Percentiles rank a stretch among this genome's conserved stretches.
Evolutionary conservation across 2,888 invertebrate genomes (phyloP).

Genomic region (Pyrrhia umbra): DNA sequence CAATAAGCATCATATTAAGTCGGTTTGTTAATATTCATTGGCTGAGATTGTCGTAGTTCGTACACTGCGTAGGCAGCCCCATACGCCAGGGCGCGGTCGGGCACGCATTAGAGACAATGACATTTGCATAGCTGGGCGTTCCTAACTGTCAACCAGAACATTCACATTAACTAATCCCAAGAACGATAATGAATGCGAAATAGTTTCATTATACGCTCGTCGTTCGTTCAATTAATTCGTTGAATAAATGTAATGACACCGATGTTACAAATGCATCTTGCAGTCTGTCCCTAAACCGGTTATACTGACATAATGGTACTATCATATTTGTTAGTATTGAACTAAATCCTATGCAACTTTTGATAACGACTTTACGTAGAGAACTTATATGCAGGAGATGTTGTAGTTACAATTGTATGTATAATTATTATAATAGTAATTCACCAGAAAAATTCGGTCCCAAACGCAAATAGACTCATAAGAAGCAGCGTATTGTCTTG

Average conservation of each 20-base stretch:
- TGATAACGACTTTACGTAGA: too few species aligned
- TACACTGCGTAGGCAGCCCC: slow-evolving; percentile 80
- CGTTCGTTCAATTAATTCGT: slow-evolving; percentile 69
- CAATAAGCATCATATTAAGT: slow-evolving; percentile 76
- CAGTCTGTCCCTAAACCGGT: slow-evolving; percentile 21
- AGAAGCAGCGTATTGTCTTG: too few species aligned
- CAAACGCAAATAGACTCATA: too few species aligned
- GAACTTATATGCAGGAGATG: too few species aligned
- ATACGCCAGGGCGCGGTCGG: slow-evolving; percentile 79
- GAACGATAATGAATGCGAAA: slow-evolving; percentile 80
- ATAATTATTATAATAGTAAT: too few species aligned
- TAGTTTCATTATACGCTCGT: slow-evolving; percentile 76
- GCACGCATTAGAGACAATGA: slow-evolving; percentile 88
- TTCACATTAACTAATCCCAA: slow-evolving; percentile 86
- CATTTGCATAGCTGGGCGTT: slow-evolving; percentile 88
- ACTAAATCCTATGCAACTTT: too few species aligned
- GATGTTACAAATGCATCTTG: slow-evolving; percentile 29
- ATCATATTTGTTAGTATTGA: too few species aligned
- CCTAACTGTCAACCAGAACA: slow-evolving; percentile 87
- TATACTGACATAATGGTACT: slow-evolving; percentile 2
- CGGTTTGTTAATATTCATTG: slow-evolving; percentile 86
- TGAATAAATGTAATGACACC: slow-evolving; percentile 51
- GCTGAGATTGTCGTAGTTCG: slow-evolving; percentile 75
- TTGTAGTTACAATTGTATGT: too few species aligned
- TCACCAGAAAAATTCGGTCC: too few species aligned